Conservation (phyloP, 2,113 vertebrate species). For the Hippotragus niger region DNA sequence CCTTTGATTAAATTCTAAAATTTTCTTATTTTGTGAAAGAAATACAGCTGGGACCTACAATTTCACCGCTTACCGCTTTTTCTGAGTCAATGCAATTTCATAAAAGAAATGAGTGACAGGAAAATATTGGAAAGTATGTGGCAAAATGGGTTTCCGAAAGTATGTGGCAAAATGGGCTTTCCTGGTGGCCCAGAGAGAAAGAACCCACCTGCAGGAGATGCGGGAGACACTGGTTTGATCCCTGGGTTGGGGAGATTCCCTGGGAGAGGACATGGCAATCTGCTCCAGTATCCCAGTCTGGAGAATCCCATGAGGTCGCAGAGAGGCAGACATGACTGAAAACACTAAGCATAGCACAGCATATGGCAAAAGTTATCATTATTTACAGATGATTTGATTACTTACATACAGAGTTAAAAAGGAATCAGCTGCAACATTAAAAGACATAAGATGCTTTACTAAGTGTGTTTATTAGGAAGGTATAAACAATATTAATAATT, state of each 20-base stretch:
- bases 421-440: neutral
- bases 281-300: neutral
- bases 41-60: neutral
- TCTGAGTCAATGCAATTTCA: neutral
- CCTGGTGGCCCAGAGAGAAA: fast-evolving
- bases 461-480: neutral
- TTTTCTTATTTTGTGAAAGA: neutral
- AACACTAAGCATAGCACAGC: neutral
- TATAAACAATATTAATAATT: neutral
- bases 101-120: neutral
- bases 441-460: neutral
- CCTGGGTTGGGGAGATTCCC: neutral
- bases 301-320: neutral
- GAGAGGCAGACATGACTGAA: neutral
- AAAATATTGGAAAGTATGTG: neutral
- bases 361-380: neutral
- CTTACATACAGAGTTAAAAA: neutral
- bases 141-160: neutral
- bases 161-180: neutral
- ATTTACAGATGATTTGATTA: neutral
- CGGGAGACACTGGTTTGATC: neutral
- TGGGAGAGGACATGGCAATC: neutral
- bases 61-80: neutral
- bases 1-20: neutral
- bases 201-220: neutral